phyloP scores from a whole-genome alignment of 2,888 invertebrate genomes.

The Globia sparganii region DNA sequence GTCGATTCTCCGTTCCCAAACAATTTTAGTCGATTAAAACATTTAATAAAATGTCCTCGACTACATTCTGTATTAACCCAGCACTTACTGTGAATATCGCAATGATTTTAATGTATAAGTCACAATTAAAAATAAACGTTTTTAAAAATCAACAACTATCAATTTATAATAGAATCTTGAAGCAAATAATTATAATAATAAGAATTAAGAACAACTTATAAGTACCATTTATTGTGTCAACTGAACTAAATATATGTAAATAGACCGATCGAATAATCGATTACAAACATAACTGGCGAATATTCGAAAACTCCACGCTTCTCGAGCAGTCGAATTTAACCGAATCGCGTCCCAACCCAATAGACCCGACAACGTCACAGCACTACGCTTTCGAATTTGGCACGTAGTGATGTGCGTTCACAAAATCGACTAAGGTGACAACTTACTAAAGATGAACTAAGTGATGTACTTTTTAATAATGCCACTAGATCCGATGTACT shows the following conservation, averaged over 20 bases:
- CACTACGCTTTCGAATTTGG: conserved; percentile 57
- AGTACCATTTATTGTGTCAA: conserved; percentile 68
- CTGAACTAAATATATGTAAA: conserved; percentile 63
- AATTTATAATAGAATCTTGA: conserved; percentile 69
- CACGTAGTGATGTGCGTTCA: conserved; percentile 58
- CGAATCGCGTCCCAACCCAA: conserved; percentile 65
- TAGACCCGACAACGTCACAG: conserved; percentile 66
- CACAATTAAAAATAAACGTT: conserved; percentile 64
- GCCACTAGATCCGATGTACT: conserved; percentile 38
- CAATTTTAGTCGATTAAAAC: conserved; percentile 55
- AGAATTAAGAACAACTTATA: conserved; percentile 71
- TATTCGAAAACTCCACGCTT: conserved; percentile 58
- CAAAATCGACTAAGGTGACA: conserved; percentile 62
- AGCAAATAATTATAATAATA: conserved; percentile 68
- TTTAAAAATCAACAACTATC: conserved; percentile 66
- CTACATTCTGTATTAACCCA: conserved; percentile 54
- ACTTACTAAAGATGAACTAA: conserved; percentile 62
- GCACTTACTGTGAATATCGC: conserved; percentile 61
- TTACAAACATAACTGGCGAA: conserved; percentile 64
- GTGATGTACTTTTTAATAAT: conserved; percentile 38
- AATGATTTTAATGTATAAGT: conserved; percentile 60
- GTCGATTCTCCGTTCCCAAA: conserved; percentile 59
- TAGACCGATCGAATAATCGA: conserved; percentile 64
- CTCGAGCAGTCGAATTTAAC: conserved; percentile 62
- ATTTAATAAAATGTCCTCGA: conserved; percentile 52